phyloP scores from a whole-genome alignment of 2,113 vertebrate genomes.

The Tyto alba region DNA sequence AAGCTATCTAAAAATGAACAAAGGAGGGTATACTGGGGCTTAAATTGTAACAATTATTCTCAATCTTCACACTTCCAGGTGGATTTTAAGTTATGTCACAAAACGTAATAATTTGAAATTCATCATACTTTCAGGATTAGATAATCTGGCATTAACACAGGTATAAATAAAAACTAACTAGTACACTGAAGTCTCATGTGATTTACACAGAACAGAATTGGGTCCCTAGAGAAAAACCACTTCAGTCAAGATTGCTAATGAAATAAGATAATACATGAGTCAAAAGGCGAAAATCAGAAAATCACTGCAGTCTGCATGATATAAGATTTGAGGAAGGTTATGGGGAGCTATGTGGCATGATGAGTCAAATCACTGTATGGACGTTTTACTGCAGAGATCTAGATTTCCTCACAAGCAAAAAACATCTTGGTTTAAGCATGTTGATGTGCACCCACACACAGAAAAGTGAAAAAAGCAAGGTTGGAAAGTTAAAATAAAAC shows the following conservation, averaged over 20 bases:
- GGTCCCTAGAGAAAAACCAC: not conserved
- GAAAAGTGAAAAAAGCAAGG: not conserved
- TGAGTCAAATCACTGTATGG: not conserved
- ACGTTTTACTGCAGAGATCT: not conserved
- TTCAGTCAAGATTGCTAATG: not conserved
- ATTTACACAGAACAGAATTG: not conserved
- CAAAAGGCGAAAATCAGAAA: not conserved
- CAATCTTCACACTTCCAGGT: not conserved
- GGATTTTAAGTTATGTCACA: not conserved
- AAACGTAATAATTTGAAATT: not conserved
- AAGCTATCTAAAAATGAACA: not conserved
- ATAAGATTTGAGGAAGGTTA: not conserved
- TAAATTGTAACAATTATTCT: not conserved
- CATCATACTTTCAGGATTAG: not conserved
- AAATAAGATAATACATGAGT: not conserved
- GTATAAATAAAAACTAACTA: not conserved
- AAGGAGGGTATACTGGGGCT: accelerated
- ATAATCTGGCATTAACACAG: not conserved
- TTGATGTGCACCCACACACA: accelerated
- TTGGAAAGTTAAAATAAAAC: not conserved
- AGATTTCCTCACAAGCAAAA: not conserved
- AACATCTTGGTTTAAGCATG: not conserved
- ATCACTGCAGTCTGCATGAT: not conserved
- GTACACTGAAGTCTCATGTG: not conserved
- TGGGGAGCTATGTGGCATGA: not conserved